Evolutionary conservation across 2,888 invertebrate genomes (phyloP).

Genomic region (Drosophila subquinaria): DNA sequence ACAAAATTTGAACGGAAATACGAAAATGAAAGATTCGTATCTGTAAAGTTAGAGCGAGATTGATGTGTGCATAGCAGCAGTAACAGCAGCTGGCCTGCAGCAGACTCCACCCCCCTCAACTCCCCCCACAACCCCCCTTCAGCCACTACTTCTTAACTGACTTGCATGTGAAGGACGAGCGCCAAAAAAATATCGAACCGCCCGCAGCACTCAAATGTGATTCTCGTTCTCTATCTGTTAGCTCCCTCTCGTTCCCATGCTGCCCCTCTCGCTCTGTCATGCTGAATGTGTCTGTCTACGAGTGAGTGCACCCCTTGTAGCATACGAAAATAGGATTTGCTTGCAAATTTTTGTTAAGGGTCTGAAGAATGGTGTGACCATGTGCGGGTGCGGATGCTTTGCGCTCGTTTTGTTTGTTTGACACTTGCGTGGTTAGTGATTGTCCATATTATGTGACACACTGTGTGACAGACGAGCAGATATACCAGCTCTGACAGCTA

Average conservation of each 20-base stretch:
- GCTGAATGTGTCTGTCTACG: conserved; percentile 3
- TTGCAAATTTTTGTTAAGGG: conserved; percentile 63
- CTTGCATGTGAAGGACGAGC: conserved; percentile 14
- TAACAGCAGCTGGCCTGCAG: conserved; percentile 35
- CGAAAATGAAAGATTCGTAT: conserved; percentile 80
- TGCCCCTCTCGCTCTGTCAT: neutral
- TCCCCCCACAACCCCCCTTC: neutral
- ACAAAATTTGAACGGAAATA: conserved; percentile 76
- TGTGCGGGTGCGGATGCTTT: conserved; percentile 28
- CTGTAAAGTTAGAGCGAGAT: conserved; percentile 72
- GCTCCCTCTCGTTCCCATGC: neutral
- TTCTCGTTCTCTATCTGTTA: conserved; percentile 27
- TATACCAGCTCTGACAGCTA: conserved; percentile 29
- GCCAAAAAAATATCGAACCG: conserved; percentile 60
- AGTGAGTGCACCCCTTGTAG: conserved; percentile 52
- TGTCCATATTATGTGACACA: conserved; percentile 75
- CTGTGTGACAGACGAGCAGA: conserved; percentile 50
- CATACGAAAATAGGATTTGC: conserved; percentile 71
- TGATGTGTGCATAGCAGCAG: conserved; percentile 70
- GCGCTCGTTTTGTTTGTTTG: conserved; percentile 71
- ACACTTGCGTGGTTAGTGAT: conserved; percentile 75
- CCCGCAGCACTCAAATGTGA: conserved; percentile 71
- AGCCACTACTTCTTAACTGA: neutral
- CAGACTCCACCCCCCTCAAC: neutral
- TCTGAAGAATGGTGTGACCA: conserved; percentile 19